Base-by-base conservation (phyloP, 2,797 vertebrate species). In the Cheirogaleus major region DNA sequence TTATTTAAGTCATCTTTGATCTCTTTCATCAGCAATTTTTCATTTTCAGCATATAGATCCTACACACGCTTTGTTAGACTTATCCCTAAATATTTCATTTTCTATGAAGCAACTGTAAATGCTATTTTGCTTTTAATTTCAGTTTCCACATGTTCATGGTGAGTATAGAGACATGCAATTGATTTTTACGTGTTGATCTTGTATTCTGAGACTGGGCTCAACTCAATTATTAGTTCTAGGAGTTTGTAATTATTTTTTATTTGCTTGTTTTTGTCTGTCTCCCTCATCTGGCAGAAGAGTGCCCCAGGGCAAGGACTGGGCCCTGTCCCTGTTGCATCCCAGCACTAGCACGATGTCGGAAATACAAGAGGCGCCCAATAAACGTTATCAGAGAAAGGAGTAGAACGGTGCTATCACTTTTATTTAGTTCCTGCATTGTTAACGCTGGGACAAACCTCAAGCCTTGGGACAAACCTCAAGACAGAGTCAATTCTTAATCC, bases 171-270 rank as follows among this genome's bases (percentile, higher is more conserved):
- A 96, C 81, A 81, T 14, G 41, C 85, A 92, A 91, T 76, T 97
- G 91, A 92, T 93, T 95, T 96, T 90, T 76, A 89, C 43, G 78
- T 88, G 92, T 67, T 79, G 43, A 70, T 89, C 76, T 92, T 59
- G 5, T 70, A 76, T 81, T 59, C 65, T 43, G 35, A 15, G 13
- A 93, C 48, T 27, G 35, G 86, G 63, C 93, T 92, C 59, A 96
- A 92, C 90, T 89, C 72, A 3, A 30, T 78, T 72, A 35, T 87
- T 93, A 55, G 86, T 88, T 89, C 93, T 59, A 55, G 82, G 90
- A 73, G 30, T 59, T 88, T 84, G 78, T 92, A 84, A 94, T 95
- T 92, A 88, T 89, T 95, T 96, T 81, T 89, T 82, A 84, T 94
- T 79, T 94, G 89, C 85, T 94, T 96, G 70, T 87, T 89, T 95